Evolutionary conservation across 2,113 vertebrate species (phyloP), one percentile per base, ranked within the genome.

Genomic region (Tyto alba): DNA sequence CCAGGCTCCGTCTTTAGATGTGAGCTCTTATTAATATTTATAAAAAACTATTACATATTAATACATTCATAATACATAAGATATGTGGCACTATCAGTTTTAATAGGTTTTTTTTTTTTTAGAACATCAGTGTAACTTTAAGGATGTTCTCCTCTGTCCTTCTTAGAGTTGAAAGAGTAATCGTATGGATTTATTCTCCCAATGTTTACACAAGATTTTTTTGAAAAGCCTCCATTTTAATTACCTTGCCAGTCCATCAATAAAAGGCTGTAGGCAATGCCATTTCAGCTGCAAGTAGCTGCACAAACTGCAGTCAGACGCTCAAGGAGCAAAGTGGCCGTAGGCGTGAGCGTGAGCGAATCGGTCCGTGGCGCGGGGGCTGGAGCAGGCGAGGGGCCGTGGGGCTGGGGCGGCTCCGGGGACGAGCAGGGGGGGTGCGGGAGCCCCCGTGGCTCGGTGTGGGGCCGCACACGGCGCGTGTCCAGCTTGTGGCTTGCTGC

Each of bases 11-110:
- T 69, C 85, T 85, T 92, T 82, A 85, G 79, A 83, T 67, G 73
- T 59, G 86, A 87, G 71, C 17, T 48, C 90, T 91, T 96, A 96
- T 97, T 95, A 97, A 96, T 96, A 97, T 97, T 97, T 95, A 97
- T 97, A 69, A 76, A 94, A 95, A 93, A 25, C 30, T 32, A 79
- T 94, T 97, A 75, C 66, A 36, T 96, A 95, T 96, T 90, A 96
- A 96, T 96, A 77, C 84, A 84, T 94, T 92, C 91, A 91, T 94
- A 88, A 90, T 89, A 90, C 62, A 73, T 89, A 87, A 94, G 95
- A 74, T 75, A 86, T 45, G 73, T 69, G 86, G 43, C 76, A 47
- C 85, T 78, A 43, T 72, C n/a, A 3, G 12, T 50, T 94, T 86
- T 82, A 90, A 96, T 79, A 74, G 90, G 60, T 34, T 87, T 72